Conservation (phyloP, 92 coral and sea anemone species). For the Siderastrea siderea region DNA sequence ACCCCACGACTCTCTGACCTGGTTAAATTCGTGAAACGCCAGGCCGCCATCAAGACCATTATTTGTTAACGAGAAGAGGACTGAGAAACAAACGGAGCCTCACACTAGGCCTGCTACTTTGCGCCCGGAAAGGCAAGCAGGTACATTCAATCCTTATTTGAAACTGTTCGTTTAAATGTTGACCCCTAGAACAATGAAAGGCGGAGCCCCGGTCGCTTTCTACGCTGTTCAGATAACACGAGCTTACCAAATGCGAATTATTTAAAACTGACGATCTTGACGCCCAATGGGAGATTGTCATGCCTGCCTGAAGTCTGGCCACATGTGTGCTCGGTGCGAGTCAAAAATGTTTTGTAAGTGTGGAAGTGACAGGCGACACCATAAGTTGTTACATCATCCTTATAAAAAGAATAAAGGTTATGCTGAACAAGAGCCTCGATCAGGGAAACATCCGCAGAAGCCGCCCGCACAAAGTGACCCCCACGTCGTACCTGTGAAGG, state of each 20-base stretch:
- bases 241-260: conserved; percentile 29
- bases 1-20: no score
- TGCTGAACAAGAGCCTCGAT: neutral
- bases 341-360: conserved; percentile 43
- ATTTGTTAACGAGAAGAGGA: neutral
- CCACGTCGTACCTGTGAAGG: conserved; percentile 65
- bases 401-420: conserved; percentile 1
- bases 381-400: conserved; percentile 53
- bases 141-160: neutral
- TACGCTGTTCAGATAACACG: conserved; percentile 45
- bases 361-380: conserved; percentile 54
- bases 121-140: neutral
- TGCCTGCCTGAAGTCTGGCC: conserved; percentile 51
- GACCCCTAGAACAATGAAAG: neutral
- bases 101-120: neutral
- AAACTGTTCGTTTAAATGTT: neutral
- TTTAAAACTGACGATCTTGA: conserved; percentile 22
- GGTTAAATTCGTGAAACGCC: no score
- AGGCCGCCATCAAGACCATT: no score
- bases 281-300: conserved; percentile 63
- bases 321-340: conserved; percentile 42
- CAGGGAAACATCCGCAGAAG: neutral
- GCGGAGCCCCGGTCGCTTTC: neutral
- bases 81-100: conserved; percentile 18
- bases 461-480: neutral